Evolutionary conservation across 1,140 invertebrate genomes (phyloP), one percentile per base, ranked within the genome.

Genomic region (Lethrus apterus): DNA sequence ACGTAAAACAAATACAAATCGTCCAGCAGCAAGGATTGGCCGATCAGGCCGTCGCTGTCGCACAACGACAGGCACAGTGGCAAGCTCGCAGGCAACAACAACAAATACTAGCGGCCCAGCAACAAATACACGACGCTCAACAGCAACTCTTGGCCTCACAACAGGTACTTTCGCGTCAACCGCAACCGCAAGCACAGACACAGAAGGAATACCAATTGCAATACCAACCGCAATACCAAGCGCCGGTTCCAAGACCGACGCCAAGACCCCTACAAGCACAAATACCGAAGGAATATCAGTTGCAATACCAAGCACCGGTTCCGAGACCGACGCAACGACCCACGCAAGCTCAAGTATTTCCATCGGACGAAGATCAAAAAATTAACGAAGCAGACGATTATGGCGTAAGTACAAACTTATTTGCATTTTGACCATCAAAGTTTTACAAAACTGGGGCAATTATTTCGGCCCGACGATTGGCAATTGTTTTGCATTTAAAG

Each of bases 1-100:
- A 45, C 18, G 43, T 23, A 3, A 30, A 45, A 24, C 43, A 45
- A 15, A 21, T 45, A 23, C 43, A 45, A 24, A 11, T 32, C 2
- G 9, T 45, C 13, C 43, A 45, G 18, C 31, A 33, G 15, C 30
- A 34, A 34, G 43, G 32, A 21, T 32, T 21, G 14, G 43, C 43
- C 1, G 19, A 34, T 14, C 43, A 45, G 15, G 43, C 32, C 8
- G 29, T 33, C n/a, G 43, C 30, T 11, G 29, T 20, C 8, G 20
- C 31, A 14, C 31, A 45, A 14, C 33, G 43, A 32, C 15, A 32
- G 2, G 43, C 43, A 2, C 11, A 24, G n/a, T 19, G 43, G 10
- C 34, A 36, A 21, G 23, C 18, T n/a, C 19, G 19, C 18, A 17
- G 19, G 7, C 18, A 17, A 2, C 34, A 36, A 20, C 34, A 36